Base-by-base conservation (phyloP, 2,888 invertebrate species). In the Perizoma affinitatum region DNA sequence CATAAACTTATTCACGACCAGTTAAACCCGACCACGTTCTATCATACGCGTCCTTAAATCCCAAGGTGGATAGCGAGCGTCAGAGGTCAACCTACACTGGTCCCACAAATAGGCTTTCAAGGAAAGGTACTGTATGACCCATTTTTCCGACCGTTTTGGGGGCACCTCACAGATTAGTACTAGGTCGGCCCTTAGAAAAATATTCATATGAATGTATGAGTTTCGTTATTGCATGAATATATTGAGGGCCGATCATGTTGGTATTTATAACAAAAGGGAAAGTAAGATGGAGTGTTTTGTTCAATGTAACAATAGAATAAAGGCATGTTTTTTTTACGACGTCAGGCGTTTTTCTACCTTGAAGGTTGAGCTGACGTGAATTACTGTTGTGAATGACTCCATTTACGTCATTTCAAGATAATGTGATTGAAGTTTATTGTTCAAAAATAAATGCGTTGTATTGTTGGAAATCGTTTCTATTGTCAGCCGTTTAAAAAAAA, bases 61-160 rank as follows among this genome's bases (percentile, higher is more conserved):
- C 53, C 46, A 55, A 58, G 49, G 52, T 10, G 42, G 34, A 43
- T 10, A 52, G 6, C 0, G 10, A 33, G 43, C 45, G 46, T 22
- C 50, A 53, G 35, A 68, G 79, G 53, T 75, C 80, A 62, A 36
- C 34, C 5, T 73, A 72, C 8, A 58, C 46, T 78, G 83, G 81
- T 47, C 51, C 57, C 50, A 68, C 73, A 73, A 67, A 67, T 65
- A 61, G 55, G 80, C 82, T 79, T 82, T 81, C 77, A 78, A 72
- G 74, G 74, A 76, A 83, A 82, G 81, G 84, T 82, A 81, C 75
- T 75, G 75, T 67, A 77, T 78, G 86, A 86, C 86, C 86, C 82
- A 86, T 81, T 87, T 87, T 76, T 74, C 70, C 67, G 74, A 72
- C 66, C 79, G 78, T 81, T 85, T 84, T 82, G 80, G 82, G 81